phyloP scores from a whole-genome alignment of 2,888 invertebrate genomes.

The Neuroscelio doddi region DNA sequence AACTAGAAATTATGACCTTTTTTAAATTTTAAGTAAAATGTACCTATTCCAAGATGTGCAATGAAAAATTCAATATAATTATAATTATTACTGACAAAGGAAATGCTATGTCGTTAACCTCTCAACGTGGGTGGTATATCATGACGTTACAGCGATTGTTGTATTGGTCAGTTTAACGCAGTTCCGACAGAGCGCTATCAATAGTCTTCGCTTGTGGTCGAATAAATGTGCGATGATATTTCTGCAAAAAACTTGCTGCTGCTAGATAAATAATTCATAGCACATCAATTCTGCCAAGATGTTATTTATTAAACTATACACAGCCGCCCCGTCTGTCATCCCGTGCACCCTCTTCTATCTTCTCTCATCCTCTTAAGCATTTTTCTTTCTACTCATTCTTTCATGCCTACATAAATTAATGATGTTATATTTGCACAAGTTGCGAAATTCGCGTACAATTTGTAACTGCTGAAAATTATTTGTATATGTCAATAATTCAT shows the following conservation, averaged over 20 bases:
- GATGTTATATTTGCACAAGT: conserved; percentile 23
- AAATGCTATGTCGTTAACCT: conserved; percentile 24
- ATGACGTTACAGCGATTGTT: conserved; percentile 17
- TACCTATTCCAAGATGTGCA: no score
- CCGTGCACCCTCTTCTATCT: conserved; percentile 29
- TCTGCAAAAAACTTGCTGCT: conserved; percentile 37
- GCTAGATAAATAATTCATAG: conserved; percentile 54
- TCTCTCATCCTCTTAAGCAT: conserved; percentile 28
- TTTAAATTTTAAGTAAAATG: no score
- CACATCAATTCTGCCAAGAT: conserved; percentile 44
- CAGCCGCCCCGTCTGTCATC: conserved; percentile 42
- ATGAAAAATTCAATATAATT: conserved; percentile 34
- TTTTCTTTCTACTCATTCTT: conserved; percentile 29
- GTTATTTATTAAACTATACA: conserved; percentile 55
- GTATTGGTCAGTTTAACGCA: conserved; percentile 21
- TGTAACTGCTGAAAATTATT: no score
- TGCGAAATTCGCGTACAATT: no score
- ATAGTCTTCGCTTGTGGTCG: conserved; percentile 32
- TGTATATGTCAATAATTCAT: no score
- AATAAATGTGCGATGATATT: conserved; percentile 43
- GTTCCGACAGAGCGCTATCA: conserved; percentile 14
- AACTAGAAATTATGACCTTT: no score
- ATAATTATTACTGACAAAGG: conserved; percentile 40
- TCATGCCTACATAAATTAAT: conserved; percentile 12
- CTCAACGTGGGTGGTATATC: conserved; percentile 41